These are phyloP conservation scores for Hedya salicella DNA, from an alignment of 2,888 invertebrate genomes.

Conservation along the genomic window DNA sequence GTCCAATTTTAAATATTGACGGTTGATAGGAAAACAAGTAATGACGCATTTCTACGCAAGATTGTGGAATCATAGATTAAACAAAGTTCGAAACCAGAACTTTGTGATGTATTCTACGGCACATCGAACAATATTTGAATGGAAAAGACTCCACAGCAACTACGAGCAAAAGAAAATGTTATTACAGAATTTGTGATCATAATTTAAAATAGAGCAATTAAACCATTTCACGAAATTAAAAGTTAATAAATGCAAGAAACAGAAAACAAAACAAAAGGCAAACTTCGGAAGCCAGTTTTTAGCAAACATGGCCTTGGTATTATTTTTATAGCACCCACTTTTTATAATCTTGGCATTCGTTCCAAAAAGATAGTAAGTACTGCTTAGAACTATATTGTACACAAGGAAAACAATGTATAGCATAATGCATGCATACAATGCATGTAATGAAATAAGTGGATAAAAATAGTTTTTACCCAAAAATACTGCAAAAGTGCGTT, in stretches of 20 bases:
- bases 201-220: not conserved
- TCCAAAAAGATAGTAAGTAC: not conserved
- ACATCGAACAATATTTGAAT: too few species aligned
- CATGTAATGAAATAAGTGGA: too few species aligned
- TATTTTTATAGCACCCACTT: slow-evolving; percentile 6
- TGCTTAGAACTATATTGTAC: not conserved
- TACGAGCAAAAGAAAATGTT: slow-evolving; percentile 7
- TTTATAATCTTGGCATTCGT: slow-evolving; percentile 16
- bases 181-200: slow-evolving; percentile 5
- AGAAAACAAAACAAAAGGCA: not conserved
- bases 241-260: not conserved
- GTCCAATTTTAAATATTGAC: slow-evolving; percentile 23
- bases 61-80: not conserved
- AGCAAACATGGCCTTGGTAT: slow-evolving; percentile 17
- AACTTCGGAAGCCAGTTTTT: slow-evolving; percentile 4
- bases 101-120: slow-evolving; percentile 16
- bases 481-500: too few species aligned
- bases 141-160: slow-evolving; percentile 21
- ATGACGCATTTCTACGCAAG: slow-evolving; percentile 18
- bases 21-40: slow-evolving; percentile 3
- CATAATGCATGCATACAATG: too few species aligned
- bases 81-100: slow-evolving; percentile 8
- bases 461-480: too few species aligned
- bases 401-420: not conserved
- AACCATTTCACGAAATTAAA: not conserved